Evolutionary conservation across 2,888 invertebrate species (phyloP).

Genomic region (Agrochola macilenta): DNA sequence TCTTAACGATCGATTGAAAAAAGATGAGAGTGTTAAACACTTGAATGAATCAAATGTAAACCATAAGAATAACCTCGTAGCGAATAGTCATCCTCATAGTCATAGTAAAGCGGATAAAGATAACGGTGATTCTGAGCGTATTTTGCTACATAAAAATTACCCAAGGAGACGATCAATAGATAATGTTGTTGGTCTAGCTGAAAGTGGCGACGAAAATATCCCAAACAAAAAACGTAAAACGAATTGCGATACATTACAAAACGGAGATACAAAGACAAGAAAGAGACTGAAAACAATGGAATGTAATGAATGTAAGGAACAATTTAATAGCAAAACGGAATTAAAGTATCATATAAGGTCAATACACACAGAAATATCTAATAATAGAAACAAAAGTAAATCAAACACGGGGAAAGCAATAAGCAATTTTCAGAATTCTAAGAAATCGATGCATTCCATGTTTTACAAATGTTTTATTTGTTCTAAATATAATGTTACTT

Average conservation of each 20-base stretch:
- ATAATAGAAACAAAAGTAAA: constrained; percentile 6
- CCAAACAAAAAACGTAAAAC: constrained; percentile 11
- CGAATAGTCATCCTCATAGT: background rate
- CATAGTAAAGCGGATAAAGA: constrained; percentile 14
- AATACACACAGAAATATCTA: background rate
- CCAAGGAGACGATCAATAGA: background rate
- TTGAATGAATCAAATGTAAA: constrained; percentile 11
- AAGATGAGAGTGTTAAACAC: constrained; percentile 1
- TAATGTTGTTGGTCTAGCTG: background rate
- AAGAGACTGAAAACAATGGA: constrained; percentile 17
- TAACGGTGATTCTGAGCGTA: background rate
- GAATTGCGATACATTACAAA: background rate
- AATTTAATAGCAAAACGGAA: constrained; percentile 5
- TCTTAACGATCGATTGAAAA: background rate
- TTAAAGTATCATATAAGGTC: constrained; percentile 24
- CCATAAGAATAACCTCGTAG: constrained; percentile 1
- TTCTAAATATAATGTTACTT: constrained; percentile 67
- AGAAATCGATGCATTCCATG: constrained; percentile 13
- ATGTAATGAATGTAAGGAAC: constrained; percentile 20
- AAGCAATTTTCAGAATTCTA: background rate
- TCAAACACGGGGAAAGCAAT: background rate
- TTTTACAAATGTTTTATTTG: constrained; percentile 71
- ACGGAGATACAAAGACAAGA: background rate
- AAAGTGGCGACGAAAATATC: background rate
- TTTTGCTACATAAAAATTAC: background rate